Base-by-base conservation (phyloP, 2,888 invertebrate genomes). In the Tiphia femorata region DNA sequence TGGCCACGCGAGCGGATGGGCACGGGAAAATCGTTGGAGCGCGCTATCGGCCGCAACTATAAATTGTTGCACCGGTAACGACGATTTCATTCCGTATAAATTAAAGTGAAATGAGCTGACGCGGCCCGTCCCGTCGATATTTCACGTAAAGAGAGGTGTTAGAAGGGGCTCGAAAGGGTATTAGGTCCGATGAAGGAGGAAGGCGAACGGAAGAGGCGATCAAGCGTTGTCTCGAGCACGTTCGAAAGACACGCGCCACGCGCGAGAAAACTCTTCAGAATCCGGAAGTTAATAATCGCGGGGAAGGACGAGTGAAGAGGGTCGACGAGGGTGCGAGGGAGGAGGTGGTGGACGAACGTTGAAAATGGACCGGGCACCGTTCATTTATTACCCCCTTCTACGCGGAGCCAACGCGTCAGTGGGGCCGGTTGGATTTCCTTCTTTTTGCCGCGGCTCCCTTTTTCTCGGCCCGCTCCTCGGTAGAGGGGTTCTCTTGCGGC, bases 361-460 rank as follows among this genome's bases (percentile, higher is more conserved):
- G n/a, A n/a, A n/a, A n/a, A n/a, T n/a, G n/a, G 40, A 46, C 23
- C 30, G 19, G 16, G n/a, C n/a, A n/a, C 35, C 49, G 47, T 50
- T 67, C 61, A 68, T 68, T 68, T 59, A 65, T 67, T 62, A 62
- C 54, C 62, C 52, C 50, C 52, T 57, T 62, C 58, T 47, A 46
- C 48, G 51, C 47, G 41, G 46, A 52, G 51, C 41, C 51, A n/a
- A n/a, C n/a, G n/a, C n/a, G n/a, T n/a, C n/a, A n/a, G n/a, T n/a
- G n/a, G n/a, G n/a, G n/a, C n/a, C n/a, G n/a, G n/a, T 27, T 38
- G 58, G 47, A 47, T 53, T 52, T 33, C 48, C 61, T 70, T 61
- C 67, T 66, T 68, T 68, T 68, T 64, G 50, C 57, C 54, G 33
- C 21, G 33, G 48, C 33, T 51, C 29, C 49, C 48, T 60, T 67